Evolutionary conservation across 2,888 invertebrate species (phyloP), one percentile per base, ranked within the genome.

Genomic region (Zeuzera pyrina): DNA sequence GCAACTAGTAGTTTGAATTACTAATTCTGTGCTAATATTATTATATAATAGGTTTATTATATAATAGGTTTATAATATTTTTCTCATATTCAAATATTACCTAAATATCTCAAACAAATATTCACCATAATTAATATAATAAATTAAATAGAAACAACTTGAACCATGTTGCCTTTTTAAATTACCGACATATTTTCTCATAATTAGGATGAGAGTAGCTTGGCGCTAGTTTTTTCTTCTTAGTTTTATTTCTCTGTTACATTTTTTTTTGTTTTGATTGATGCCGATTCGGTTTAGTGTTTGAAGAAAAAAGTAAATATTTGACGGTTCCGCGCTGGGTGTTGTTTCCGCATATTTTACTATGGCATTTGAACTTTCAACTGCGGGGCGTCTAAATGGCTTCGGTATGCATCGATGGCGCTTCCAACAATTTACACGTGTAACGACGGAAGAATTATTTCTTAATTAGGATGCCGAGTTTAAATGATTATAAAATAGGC

Each of bases 151-250:
- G 40, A 55, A 57, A 62, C 15, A 58, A 49, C 38, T 35, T 42
- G 33, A 43, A 31, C 41, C 39, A 29, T 27, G 45, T 42, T 53
- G 61, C 59, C 61, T 48, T 68, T 68, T 58, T 47, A 56, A 64
- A 74, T 59, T 54, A 52, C 65, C 60, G 61, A 58, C 65, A 72
- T 70, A 74, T 79, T 78, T 78, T 73, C 76, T 79, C 70, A 74
- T 78, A 77, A 79, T 78, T 79, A 78, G 49, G 52, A 28, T 42
- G 41, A 45, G 25, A 37, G 35, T 49, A 44, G 59, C n/a, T n/a
- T 67, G 74, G 78, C 77, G 77, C 76, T 76, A 57, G 40, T 15
- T 65, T 70, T 68, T 62, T 50, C 39, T 32, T 25, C 25, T 52
- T 62, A 62, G 63, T n/a, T n/a, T n/a, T n/a, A n/a, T n/a, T n/a